A percentile compares a stretch with the other conserved stretches of the same genome.
Conservation (phyloP, 2,797 vertebrate species). For the Alca torda region DNA sequence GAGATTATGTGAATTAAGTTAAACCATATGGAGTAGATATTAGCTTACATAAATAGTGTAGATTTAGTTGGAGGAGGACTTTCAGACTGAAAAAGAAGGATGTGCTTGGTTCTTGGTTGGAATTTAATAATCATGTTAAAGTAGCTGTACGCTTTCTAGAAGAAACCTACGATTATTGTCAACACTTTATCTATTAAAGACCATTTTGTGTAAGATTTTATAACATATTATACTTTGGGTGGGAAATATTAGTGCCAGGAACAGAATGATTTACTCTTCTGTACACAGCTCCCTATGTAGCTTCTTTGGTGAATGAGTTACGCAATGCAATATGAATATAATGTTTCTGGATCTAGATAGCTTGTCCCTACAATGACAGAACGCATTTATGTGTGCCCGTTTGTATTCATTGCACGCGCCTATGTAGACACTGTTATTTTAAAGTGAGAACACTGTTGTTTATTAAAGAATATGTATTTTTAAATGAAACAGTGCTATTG, state of each 20-base stretch:
- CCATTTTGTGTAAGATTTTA: neutral
- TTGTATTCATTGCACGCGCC: neutral
- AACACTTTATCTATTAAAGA: slow-evolving; percentile 9
- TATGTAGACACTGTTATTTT: neutral
- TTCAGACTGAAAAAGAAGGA: slow-evolving; percentile 1
- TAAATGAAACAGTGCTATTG: neutral
- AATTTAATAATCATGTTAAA: slow-evolving; percentile 23
- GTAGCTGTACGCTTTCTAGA: neutral
- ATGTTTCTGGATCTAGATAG: neutral
- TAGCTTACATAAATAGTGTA: neutral
- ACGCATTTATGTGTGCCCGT: neutral
- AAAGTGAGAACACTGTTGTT: neutral
- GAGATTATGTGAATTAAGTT: neutral
- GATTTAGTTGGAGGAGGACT: neutral
- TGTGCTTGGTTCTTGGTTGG: slow-evolving; percentile 6
- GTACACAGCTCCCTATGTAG: neutral
- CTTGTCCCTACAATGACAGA: neutral
- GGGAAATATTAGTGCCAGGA: neutral
- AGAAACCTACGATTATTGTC: neutral
- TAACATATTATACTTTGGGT: neutral
- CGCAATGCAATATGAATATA: neutral
- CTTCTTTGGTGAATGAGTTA: neutral
- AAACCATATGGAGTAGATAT: neutral
- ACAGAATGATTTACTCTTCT: neutral
- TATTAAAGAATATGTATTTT: neutral